Base-by-base conservation (phyloP, 2,113 vertebrate species). In the Dendrocopos noguchii region DNA sequence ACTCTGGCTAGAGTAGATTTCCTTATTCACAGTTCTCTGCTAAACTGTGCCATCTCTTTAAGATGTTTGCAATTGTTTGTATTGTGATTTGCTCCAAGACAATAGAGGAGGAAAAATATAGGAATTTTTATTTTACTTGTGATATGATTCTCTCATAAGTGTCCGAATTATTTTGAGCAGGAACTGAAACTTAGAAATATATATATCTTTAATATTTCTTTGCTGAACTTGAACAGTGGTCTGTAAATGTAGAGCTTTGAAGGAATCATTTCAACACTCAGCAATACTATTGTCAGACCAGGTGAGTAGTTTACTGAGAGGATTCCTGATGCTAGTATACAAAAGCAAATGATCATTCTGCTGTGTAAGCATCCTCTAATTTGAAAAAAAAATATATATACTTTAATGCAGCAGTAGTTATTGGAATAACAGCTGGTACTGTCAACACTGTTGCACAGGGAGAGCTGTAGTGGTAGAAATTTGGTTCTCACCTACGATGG, bases 391-490 rank as follows among this genome's bases (percentile, higher is more conserved):
- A 25, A 92, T 21, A 52, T 42, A 84, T 91, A 92, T 21, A 52
- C 47, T 95, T 92, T 91, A 92, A 80, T 87, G 81, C 84, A 77
- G 65, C 56, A 74, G 33, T 57, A 93, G 80, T 90, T 87, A 83
- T 65, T 92, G 63, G 68, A 94, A 74, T 95, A 94, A 91, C 68
- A 94, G 93, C 87, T 94, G 94, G 75, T 84, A 71, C 76, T 95
- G 80, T 89, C 81, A 94, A 60, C 5, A 0, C 65, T 65, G 60
- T 28, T 92, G 36, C n/a, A 76, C 4, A 4, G 21, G 71, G 70
- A 73, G 55, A 87, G 59, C 67, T 84, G 75, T 60, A 68, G 75
- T 88, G 68, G 19, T n/a, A 78, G 53, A 61, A 68, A 61, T 66
- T 80, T 67, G 70, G 47, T 75, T 91, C 71, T 91, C 87, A 74